Evolutionary conservation across 2,797 vertebrate genomes (phyloP).

Genomic region (Okamejei kenojei): DNA sequence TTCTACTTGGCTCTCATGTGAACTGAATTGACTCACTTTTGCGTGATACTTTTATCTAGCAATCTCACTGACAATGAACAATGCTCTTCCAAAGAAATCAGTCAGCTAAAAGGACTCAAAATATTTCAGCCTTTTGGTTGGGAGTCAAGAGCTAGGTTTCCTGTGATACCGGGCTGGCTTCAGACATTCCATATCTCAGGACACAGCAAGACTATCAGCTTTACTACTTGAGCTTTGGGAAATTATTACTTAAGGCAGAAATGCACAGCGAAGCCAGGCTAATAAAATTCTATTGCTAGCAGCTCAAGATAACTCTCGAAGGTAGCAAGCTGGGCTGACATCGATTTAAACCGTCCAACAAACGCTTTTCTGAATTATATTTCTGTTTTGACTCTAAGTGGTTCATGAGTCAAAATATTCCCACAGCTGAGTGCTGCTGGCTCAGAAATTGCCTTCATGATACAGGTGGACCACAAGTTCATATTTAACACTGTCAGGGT

Average conservation of each 20-base stretch:
- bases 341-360: conserved; percentile 26
- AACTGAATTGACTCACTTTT: neutral
- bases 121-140: neutral
- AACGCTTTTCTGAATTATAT: conserved; percentile 12
- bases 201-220: conserved; percentile 25
- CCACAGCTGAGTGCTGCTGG: neutral
- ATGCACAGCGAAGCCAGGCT: neutral
- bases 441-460: neutral
- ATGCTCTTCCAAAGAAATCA: neutral
- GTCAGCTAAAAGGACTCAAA: conserved; percentile 13
- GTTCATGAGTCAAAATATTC: conserved; percentile 16
- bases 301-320: conserved; percentile 18
- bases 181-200: conserved; percentile 28
- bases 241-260: conserved; percentile 23
- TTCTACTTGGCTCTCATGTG: neutral
- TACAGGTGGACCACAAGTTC: neutral
- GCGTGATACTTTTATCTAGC: neutral
- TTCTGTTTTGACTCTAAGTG: neutral
- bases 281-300: conserved; percentile 1
- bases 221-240: conserved; percentile 33
- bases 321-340: conserved; percentile 6
- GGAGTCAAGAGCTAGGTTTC: conserved; percentile 12
- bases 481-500: neutral
- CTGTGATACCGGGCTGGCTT: conserved; percentile 17
- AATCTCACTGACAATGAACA: conserved; percentile 23